phyloP scores from a whole-genome alignment of 2,888 invertebrate species.

The Agriotes lineatus region DNA sequence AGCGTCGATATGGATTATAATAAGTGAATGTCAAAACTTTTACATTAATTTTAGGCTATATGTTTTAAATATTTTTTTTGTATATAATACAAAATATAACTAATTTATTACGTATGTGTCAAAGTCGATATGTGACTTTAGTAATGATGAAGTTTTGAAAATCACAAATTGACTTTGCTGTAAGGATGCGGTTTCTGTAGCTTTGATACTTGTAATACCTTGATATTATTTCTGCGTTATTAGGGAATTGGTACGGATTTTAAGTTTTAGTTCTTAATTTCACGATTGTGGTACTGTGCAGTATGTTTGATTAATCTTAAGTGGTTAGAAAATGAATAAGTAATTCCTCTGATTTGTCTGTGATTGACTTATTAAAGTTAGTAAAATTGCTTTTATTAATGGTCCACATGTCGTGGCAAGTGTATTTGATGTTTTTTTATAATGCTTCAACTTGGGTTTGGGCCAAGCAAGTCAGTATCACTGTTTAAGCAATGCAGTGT shows the following conservation, averaged over 20 bases:
- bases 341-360: neutral
- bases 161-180: neutral
- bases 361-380: conserved; percentile 1
- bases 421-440: neutral
- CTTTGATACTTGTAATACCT: neutral
- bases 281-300: neutral
- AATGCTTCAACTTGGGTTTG: neutral
- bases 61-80: too few relatives aligned
- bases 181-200: neutral
- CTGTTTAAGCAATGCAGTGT: too few relatives aligned
- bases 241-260: too few relatives aligned
- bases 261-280: too few relatives aligned
- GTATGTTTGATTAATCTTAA: neutral
- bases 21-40: too few relatives aligned
- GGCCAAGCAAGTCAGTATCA: too few relatives aligned
- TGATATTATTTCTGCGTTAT: conserved; percentile 1
- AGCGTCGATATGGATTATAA: too few relatives aligned
- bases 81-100: too few relatives aligned
- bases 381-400: neutral
- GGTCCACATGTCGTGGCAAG: neutral
- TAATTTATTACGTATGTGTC: too few relatives aligned
- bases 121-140: neutral
- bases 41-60: too few relatives aligned
- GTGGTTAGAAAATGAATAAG: too few relatives aligned
- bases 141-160: neutral